These are phyloP conservation scores for Bombus difficillimus DNA, from an alignment of 1,140 invertebrate genomes.

Conservation along the genomic window DNA sequence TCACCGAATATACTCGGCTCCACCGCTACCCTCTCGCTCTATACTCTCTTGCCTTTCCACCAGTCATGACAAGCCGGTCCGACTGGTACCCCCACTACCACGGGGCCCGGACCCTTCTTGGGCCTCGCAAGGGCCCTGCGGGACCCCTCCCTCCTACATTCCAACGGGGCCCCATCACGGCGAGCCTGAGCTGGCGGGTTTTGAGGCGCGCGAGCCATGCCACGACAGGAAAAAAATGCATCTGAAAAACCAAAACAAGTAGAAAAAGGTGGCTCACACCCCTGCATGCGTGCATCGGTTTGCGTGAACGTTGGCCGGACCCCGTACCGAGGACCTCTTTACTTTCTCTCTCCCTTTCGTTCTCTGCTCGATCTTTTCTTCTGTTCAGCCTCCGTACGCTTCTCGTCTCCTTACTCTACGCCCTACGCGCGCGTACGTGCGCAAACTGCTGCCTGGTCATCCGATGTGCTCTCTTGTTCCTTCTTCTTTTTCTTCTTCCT, in stretches of 20 bases:
- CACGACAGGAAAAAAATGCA: constrained; percentile 74
- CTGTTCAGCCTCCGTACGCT: not conserved
- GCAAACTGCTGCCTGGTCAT: not conserved
- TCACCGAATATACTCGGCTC: constrained; percentile 46
- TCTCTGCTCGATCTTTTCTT: not conserved
- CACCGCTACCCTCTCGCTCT: constrained; percentile 54
- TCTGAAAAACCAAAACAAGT: constrained; percentile 75
- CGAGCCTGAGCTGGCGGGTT: constrained; percentile 69
- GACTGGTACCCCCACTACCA: constrained; percentile 69
- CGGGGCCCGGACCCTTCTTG: constrained; percentile 64
- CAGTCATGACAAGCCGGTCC: constrained; percentile 73
- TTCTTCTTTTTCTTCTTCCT: not conserved
- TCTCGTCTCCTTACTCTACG: not conserved
- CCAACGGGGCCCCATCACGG: constrained; percentile 69
- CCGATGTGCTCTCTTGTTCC: not conserved
- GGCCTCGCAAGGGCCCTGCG: constrained; percentile 64
- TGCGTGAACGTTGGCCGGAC: constrained; percentile 27
- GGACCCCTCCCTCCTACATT: constrained; percentile 70
- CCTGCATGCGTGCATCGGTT: constrained; percentile 56
- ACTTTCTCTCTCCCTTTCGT: not conserved
- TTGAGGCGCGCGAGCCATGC: constrained; percentile 71
- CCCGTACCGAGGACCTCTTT: not conserved
- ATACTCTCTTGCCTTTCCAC: constrained; percentile 46
- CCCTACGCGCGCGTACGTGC: not conserved
- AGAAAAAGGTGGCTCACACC: constrained; percentile 67